Percentiles rank a stretch among this genome's conserved stretches.
phyloP scores from a whole-genome alignment of 2,797 vertebrate genomes.

The Eospalax fontanierii region DNA sequence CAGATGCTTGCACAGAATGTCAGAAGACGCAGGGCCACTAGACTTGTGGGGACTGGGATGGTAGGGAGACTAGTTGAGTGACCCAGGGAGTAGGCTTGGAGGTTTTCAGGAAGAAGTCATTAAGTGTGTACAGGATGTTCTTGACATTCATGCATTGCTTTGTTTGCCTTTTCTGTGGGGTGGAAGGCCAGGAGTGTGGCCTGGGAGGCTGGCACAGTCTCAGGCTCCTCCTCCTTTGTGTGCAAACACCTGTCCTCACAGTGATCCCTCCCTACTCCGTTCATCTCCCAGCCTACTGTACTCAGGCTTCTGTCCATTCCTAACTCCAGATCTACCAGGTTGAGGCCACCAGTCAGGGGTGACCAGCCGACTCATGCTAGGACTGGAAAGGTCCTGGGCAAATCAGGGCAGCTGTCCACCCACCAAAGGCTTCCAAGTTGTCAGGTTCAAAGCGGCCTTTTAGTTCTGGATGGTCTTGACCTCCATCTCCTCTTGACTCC shows the following conservation, averaged over 20 bases:
- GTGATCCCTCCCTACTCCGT: background rate
- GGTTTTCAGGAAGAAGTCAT: background rate
- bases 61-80: background rate
- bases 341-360: background rate
- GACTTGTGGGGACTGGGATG: accelerated
- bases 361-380: background rate
- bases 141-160: accelerated
- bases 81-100: background rate
- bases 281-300: background rate
- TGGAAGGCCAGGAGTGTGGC: background rate
- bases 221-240: background rate
- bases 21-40: accelerated
- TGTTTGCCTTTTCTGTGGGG: constrained; percentile 40
- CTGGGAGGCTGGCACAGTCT: background rate
- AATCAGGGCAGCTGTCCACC: background rate
- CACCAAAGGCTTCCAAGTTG: background rate
- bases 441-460: background rate
- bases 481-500: background rate
- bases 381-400: background rate
- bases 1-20: accelerated
- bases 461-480: background rate
- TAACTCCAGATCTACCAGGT: background rate
- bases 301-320: background rate
- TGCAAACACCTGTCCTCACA: background rate
- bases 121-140: background rate